These are phyloP conservation scores for Cyclina sinensis DNA, from an alignment of 1,140 invertebrate species.

Conservation along the genomic window DNA sequence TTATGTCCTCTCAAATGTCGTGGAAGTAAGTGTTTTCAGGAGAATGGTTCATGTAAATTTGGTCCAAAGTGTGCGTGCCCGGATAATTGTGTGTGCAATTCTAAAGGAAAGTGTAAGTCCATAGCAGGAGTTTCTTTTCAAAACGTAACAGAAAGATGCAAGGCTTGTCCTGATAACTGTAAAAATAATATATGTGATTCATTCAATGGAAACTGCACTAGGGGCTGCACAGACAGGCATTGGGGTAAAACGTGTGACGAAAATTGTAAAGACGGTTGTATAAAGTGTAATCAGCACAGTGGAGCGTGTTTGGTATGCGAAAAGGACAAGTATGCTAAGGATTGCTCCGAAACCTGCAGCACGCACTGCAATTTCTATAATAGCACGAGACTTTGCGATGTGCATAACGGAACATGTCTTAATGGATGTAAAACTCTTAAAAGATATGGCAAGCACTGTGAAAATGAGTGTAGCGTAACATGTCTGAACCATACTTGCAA, in stretches of 20 bases:
- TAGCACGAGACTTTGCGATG: neutral
- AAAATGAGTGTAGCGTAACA: neutral
- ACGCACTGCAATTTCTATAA: neutral
- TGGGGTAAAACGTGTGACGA: slow-evolving; percentile 24
- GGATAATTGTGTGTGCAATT: no score
- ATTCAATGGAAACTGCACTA: neutral
- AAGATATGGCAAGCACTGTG: neutral
- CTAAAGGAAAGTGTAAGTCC: no score
- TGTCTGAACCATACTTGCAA: neutral
- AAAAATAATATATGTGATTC: neutral
- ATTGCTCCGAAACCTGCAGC: neutral
- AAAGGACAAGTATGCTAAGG: neutral
- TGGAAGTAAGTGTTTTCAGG: neutral
- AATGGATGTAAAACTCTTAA: neutral
- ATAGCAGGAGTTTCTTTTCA: no score
- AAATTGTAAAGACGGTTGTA: neutral
- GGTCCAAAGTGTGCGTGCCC: no score
- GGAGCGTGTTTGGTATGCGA: neutral
- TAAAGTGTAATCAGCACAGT: neutral
- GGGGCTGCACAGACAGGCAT: neutral
- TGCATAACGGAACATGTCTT: neutral
- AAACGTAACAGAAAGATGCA: neutral
- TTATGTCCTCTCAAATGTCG: neutral
- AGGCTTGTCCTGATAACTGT: neutral
- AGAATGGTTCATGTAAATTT: neutral